Base-by-base conservation (phyloP, 2,797 vertebrate genomes). In the Hirundo rustica region DNA sequence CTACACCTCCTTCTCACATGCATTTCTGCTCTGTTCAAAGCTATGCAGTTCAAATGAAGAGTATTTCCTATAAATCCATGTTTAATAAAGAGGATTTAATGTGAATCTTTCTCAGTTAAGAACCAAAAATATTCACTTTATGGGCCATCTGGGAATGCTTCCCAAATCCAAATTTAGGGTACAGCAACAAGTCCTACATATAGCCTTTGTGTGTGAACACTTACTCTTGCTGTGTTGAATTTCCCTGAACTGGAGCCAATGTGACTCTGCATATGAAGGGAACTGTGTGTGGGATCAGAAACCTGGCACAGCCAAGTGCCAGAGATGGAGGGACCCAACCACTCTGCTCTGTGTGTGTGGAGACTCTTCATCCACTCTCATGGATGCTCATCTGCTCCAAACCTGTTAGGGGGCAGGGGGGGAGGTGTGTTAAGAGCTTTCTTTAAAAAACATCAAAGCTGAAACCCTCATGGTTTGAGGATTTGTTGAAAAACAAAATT, bases 111-210 rank as follows among this genome's bases (percentile, higher is more conserved):
- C 61, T 83, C 76, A 53, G 65, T 66, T 68, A 88, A 80, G 79
- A 72, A 86, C 79, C 65, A 89, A 95, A 97, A 92, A 96, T 91
- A 94, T 48, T 78, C 70, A 73, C 34, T 88, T 96, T 81, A 85
- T 65, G 58, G 73, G 55, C 87, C 95, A 91, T 94, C 85, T 96
- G 92, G 92, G 92, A 96, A 84, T 18, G 58, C 48, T 96, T 96
- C 85, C 93, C 89, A 91, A 70, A 86, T 95, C 95, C 89, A 97
- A 95, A 96, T 93, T 94, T 94, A 97, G 89, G 89, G 91, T 91
- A 68, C 89, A 65, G 92, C 86, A 96, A 83, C 73, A 91, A 92
- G 82, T 93, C 85, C 85, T 91, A 92, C 93, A 94, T 88, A 88
- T 29, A 95, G 85, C n/a, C 54, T 74, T 82, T 6, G 16, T 88